These are phyloP conservation scores for Coelopa pilipes DNA, from an alignment of 2,888 invertebrate species.

Conservation along the genomic window DNA sequence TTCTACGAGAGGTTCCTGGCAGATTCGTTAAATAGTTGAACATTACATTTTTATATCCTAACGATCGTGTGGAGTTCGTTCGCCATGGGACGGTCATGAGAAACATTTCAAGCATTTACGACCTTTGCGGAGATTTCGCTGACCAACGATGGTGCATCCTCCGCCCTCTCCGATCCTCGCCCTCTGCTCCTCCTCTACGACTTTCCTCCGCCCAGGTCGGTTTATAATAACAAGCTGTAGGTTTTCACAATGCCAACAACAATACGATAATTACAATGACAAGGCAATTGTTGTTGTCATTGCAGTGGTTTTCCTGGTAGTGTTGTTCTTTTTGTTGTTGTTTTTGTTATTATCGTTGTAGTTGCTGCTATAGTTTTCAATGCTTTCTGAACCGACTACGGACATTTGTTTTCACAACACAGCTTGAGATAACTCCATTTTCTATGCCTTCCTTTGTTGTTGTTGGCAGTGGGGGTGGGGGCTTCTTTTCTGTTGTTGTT, in stretches of 20 bases:
- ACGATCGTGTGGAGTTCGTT: conserved; percentile 11
- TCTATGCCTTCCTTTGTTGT: neutral
- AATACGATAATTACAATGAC: conserved; percentile 50
- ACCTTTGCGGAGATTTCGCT: conserved; percentile 1
- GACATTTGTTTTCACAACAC: conserved; percentile 27
- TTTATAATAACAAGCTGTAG: conserved; percentile 16
- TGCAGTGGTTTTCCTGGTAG: neutral
- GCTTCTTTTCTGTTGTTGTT: neutral
- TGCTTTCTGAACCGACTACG: neutral
- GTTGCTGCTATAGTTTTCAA: neutral
- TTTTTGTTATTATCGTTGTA: neutral
- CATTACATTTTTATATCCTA: conserved; percentile 21
- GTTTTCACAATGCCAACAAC: conserved; percentile 31
- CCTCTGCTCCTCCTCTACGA: neutral
- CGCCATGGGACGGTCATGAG: neutral
- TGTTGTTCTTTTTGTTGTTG: neutral
- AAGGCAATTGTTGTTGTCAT: conserved; percentile 42
- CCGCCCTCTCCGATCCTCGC: too few relatives aligned
- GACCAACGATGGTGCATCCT: neutral
- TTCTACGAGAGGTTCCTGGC: too few relatives aligned
- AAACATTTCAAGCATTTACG: conserved; percentile 7
- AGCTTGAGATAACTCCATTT: conserved; percentile 36
- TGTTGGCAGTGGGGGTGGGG: too few relatives aligned
- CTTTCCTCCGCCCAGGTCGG: neutral
- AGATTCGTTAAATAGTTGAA: conserved; percentile 21